Base-by-base conservation (phyloP, 2,113 vertebrate species). In the Dromaius novaehollandiae region DNA sequence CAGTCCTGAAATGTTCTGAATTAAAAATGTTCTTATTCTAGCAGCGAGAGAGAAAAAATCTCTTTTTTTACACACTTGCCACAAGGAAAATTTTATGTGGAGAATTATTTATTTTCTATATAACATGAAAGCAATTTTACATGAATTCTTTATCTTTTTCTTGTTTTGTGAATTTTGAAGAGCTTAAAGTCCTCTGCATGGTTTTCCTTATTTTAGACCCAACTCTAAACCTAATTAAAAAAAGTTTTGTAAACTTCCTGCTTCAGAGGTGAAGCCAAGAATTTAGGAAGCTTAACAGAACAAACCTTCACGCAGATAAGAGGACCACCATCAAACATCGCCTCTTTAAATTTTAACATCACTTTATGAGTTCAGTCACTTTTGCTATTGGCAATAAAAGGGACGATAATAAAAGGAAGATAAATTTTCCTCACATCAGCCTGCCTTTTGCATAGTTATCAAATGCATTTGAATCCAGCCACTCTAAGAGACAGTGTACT, bases 221-320 rank as follows among this genome's bases (percentile, higher is more conserved):
- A 95, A 71, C 13, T 21, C 9, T 66, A 74, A 74, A 92, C 22
- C 40, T 92, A 34, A 75, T 83, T 90, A 63, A 84, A 86, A 71
- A 74, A 77, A 84, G 14, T 9, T 81, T 71, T 77, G 53, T 46
- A 83, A 7, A 1, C 25, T 26, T 21, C 81, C 17, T 38, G 65
- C 85, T 68, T 81, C 50, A 88, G 64, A 86, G 66, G 21, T 75
- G 88, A 93, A 90, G 60, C 34, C 68, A 86, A 88, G 40, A 81
- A 92, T 78, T 90, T 36, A 88, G 34, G 50, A 66, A 93, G 30
- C 13, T 86, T 92, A 90, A 40, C 22, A 63, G 83, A 86, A 30
- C 16, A 74, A 32, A 38, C 25, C 90, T 84, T 70, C 26, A 64
- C 19, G 60, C 30, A 84, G 77, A 66, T 70, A 86, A 78, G 40